These are phyloP conservation scores for Gymnogyps californianus DNA, from an alignment of 2,113 vertebrate genomes.

Conservation along the genomic window DNA sequence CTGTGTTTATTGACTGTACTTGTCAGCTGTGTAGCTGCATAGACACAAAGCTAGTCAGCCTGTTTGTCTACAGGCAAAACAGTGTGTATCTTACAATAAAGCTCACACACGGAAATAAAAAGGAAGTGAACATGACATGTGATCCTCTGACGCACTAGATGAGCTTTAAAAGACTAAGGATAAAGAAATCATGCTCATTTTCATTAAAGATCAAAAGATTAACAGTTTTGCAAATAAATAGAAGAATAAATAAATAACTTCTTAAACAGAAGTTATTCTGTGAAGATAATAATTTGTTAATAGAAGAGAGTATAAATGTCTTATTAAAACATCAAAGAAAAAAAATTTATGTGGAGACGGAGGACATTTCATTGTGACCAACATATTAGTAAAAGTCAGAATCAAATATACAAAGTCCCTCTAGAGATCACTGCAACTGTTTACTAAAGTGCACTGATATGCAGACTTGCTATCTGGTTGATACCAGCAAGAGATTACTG, in stretches of 20 bases:
- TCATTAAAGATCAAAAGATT: not conserved
- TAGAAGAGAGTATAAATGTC: not conserved
- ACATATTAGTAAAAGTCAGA: not conserved
- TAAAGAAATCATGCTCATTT: not conserved
- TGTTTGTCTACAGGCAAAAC: slow-evolving; percentile 9
- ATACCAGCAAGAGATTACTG: not conserved
- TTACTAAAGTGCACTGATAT: not conserved
- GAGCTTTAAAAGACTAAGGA: not conserved
- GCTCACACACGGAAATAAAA: not conserved
- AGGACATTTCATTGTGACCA: not conserved
- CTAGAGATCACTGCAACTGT: not conserved
- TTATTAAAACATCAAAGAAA: not conserved
- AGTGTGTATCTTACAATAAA: not conserved
- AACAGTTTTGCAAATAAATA: not conserved
- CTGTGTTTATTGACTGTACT: not conserved
- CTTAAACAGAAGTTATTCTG: not conserved
- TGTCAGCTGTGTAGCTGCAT: not conserved
- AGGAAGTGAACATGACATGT: not conserved
- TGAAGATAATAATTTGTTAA: not conserved
- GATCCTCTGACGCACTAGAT: not conserved
- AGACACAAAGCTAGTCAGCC: not conserved
- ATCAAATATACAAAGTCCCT: not conserved
- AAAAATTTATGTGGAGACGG: not conserved
- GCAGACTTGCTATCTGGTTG: not conserved
- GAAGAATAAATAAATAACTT: not conserved